Conservation (phyloP, 2,888 invertebrate species). For the Orchesella flavescens region DNA sequence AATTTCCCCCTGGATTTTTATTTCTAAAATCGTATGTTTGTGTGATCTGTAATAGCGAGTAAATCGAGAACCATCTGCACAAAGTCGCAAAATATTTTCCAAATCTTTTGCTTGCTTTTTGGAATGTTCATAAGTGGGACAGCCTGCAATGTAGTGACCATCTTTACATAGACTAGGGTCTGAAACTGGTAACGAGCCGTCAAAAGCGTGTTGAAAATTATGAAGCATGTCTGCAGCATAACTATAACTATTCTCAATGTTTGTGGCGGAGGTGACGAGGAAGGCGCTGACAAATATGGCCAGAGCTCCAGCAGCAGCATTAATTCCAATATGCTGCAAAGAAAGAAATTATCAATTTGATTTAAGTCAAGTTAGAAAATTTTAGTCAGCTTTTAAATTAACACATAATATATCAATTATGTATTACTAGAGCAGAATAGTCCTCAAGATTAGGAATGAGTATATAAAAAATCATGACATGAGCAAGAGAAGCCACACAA, state of each 20-base stretch:
- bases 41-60: constrained; percentile 21
- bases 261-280: neutral
- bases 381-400: no score
- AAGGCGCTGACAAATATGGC: constrained; percentile 28
- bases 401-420: neutral
- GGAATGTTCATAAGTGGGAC: constrained; percentile 34
- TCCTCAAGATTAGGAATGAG: constrained; percentile 20
- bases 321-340: constrained; percentile 25
- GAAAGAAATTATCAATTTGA: neutral
- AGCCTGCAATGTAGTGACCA: constrained; percentile 11
- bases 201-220: constrained; percentile 35
- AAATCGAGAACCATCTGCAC: constrained; percentile 44
- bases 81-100: constrained; percentile 41
- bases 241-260: constrained; percentile 44
- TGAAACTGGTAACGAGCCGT: neutral
- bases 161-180: neutral
- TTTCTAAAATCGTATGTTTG: neutral
- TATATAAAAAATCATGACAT: constrained; percentile 24
- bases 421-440: neutral
- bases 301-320: constrained; percentile 22
- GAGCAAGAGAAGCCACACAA: constrained; percentile 7
- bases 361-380: no score
- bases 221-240: constrained; percentile 47
- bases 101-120: constrained; percentile 28
- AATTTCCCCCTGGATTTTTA: constrained; percentile 12